These are phyloP conservation scores for Anthoptus insignis DNA, from an alignment of 2,888 invertebrate genomes.

Conservation along the genomic window DNA sequence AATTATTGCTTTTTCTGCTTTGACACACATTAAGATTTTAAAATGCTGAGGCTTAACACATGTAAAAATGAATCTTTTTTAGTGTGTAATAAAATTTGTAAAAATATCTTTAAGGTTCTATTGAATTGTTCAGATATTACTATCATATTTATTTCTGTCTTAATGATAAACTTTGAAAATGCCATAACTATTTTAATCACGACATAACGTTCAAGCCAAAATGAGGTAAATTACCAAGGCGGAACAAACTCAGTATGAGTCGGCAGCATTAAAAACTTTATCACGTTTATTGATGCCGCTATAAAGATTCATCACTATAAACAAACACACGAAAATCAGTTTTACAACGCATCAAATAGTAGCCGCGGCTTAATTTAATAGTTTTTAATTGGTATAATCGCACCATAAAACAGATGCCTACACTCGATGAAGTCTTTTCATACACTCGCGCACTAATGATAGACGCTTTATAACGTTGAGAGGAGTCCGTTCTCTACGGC, in stretches of 20 bases:
- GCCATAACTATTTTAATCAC: constrained; percentile 4
- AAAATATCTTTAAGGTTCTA: not conserved
- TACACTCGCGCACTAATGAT: constrained; percentile 74
- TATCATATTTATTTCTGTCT: not conserved
- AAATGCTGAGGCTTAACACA: constrained; percentile 16
- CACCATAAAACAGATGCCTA: constrained; percentile 78
- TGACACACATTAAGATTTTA: constrained; percentile 33
- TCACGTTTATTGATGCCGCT: constrained; percentile 58
- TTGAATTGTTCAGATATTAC: not conserved
- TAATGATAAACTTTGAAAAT: constrained; percentile 1
- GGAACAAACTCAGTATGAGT: constrained; percentile 18
- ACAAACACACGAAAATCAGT: constrained; percentile 74
- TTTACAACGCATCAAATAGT: constrained; percentile 80
- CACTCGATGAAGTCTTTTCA: constrained; percentile 77
- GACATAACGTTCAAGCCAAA: constrained; percentile 13
- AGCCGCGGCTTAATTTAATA: constrained; percentile 81
- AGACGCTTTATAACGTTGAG: constrained; percentile 65
- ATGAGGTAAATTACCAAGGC: constrained; percentile 27
- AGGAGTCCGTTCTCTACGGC: constrained; percentile 69
- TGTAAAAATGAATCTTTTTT: not conserved
- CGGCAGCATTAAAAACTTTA: constrained; percentile 31
- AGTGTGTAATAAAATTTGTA: not conserved
- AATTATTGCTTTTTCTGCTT: constrained; percentile 58
- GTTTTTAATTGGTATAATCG: constrained; percentile 85
- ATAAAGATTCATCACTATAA: constrained; percentile 82